These are phyloP conservation scores for Maconellicoccus hirsutus DNA, from an alignment of 1,140 invertebrate species.

Conservation along the genomic window DNA sequence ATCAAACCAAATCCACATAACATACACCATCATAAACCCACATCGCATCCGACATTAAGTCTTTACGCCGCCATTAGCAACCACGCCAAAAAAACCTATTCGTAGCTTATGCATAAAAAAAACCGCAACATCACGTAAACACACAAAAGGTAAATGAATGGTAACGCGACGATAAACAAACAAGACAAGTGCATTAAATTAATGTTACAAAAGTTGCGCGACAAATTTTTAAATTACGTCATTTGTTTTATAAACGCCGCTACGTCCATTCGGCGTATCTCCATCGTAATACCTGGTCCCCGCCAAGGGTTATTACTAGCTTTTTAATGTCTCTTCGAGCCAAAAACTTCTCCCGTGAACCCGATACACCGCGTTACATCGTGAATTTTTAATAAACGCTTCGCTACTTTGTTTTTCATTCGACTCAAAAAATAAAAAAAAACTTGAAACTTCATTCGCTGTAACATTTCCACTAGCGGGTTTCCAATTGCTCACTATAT, in stretches of 20 bases:
- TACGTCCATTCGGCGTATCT: neutral
- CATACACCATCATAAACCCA: too few species aligned
- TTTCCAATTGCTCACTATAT: too few species aligned
- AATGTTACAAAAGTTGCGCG: neutral
- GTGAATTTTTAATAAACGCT: neutral
- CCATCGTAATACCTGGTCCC: too few species aligned
- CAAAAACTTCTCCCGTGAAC: neutral
- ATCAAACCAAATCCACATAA: too few species aligned
- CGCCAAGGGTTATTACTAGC: neutral
- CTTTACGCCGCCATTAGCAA: too few species aligned
- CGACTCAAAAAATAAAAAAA: neutral
- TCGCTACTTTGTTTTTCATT: neutral
- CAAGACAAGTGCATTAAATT: slow-evolving; percentile 4
- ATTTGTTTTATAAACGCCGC: neutral
- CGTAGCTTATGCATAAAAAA: too few species aligned
- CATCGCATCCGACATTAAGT: too few species aligned
- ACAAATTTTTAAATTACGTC: slow-evolving; percentile 1
- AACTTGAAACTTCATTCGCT: neutral
- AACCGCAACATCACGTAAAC: too few species aligned
- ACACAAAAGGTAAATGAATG: neutral
- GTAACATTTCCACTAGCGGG: too few species aligned
- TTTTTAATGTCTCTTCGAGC: neutral
- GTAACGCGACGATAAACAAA: neutral
- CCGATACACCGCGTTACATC: neutral
- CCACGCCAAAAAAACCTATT: too few species aligned